Evolutionary conservation across 2,888 invertebrate genomes (phyloP), one percentile per base, ranked within the genome.

Genomic region (Synanthedon tipuliformis): DNA sequence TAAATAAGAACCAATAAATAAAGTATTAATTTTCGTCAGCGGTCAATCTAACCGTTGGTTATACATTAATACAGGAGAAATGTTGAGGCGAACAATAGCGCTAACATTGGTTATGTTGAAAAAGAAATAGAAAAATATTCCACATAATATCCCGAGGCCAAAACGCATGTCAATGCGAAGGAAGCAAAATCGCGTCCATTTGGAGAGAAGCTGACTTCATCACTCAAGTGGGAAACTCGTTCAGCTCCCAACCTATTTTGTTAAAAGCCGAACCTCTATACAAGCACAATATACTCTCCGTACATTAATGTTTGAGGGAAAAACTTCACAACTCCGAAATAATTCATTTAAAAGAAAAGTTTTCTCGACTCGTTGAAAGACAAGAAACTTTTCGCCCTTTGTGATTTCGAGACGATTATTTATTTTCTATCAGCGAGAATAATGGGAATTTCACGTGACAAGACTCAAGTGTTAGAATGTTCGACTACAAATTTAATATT

Each of bases 151-250:
- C 15, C 13, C 45, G 13, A 34, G 45, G 15, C 45, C 45, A 10
- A 15, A 63, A 67, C 65, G 56, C 64, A 55, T 65, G 66, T 64
- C 63, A 64, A 58, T 59, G 59, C 55, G 49, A 49, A 13, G 15
- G 53, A 57, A 59, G 62, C 55, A 49, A 58, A 66, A 65, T 61
- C 55, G 62, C 61, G 59, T 60, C 56, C 62, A 61, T 65, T 69
- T 64, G 55, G 54, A 54, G 48, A 54, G 60, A 56, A 56, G 57
- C 51, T 45, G 59, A 61, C 57, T 59, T 61, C 61, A 59, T 64
- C 59, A 55, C 55, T 61, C 58, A 54, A 58, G 58, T 53, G 53
- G 56, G 10, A 49, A 23, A 4, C 18, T 49, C 51, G 45, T 51
- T 53, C 23, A 23, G 40, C 40, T 45, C 51, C 18, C 8, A 51